A percentile compares a stretch with the other conserved stretches of the same genome.
Evolutionary conservation across 2,797 vertebrate species (phyloP).

Genomic region (Pelochelys cantorii): DNA sequence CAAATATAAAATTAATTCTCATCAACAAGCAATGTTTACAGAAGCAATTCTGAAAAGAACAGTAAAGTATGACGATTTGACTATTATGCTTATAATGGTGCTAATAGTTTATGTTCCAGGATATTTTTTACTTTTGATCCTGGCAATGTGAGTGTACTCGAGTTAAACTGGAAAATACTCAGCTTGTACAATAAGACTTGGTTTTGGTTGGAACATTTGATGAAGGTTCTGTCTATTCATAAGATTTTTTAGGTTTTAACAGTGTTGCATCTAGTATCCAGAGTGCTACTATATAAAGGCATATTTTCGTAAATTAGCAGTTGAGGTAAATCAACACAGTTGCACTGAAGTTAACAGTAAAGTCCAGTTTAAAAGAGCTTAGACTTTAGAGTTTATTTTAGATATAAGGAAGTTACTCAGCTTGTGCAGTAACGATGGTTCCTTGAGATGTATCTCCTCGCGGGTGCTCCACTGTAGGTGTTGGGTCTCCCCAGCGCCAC

Average conservation of each 20-base stretch:
- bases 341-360: background rate
- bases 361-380: background rate
- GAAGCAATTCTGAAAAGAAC: constrained; percentile 68
- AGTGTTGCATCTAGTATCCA: background rate
- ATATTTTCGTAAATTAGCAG: background rate
- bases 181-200: background rate
- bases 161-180: constrained; percentile 33
- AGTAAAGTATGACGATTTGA: background rate
- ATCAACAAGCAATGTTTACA: constrained; percentile 71
- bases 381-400: background rate
- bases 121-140: background rate
- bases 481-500: no score
- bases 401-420: background rate
- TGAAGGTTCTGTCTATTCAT: background rate
- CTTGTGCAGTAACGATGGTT: no score
- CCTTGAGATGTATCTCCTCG: no score
- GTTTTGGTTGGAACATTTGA: background rate
- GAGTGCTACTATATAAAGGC: background rate
- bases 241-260: background rate
- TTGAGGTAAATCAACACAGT: background rate
- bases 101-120: constrained; percentile 1
- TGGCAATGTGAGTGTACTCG: background rate
- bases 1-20: constrained; percentile 74
- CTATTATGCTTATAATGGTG: background rate
- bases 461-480: no score